Conservation (phyloP, 2,113 vertebrate species). For the Progne subis region DNA sequence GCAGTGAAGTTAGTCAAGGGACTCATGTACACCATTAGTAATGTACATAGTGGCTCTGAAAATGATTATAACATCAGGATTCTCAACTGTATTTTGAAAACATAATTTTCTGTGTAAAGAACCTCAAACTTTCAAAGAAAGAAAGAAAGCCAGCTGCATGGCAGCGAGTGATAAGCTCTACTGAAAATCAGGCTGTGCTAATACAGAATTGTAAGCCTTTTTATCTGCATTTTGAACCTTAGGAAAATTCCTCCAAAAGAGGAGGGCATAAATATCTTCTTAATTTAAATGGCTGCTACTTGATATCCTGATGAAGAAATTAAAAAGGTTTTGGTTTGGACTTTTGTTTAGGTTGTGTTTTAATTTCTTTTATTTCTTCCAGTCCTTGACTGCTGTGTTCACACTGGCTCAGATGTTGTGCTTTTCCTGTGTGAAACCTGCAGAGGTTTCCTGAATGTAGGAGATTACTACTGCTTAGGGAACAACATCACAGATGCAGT, state of each 20-base stretch:
- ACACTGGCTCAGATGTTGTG: background rate
- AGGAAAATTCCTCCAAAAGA: constrained; percentile 13
- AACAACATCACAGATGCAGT: background rate
- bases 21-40: constrained; percentile 28
- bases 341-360: background rate
- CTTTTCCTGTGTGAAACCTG: constrained; percentile 23
- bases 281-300: constrained; percentile 1
- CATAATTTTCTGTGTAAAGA: constrained; percentile 49
- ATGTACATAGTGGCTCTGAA: background rate
- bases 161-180: constrained; percentile 53
- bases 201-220: constrained; percentile 4
- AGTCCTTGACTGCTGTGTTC: background rate
- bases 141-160: constrained; percentile 39
- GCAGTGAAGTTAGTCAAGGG: constrained; percentile 6
- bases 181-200: constrained; percentile 35
- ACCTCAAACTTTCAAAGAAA: constrained; percentile 42
- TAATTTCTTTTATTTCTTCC: background rate
- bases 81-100: constrained; percentile 43
- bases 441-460: background rate
- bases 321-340: background rate
- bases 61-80: background rate
- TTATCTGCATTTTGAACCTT: constrained; percentile 21
- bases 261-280: background rate
- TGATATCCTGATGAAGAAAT: background rate
- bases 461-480: background rate